These are phyloP conservation scores for Tachystola acroxantha DNA, from an alignment of 2,888 invertebrate genomes.

Conservation along the genomic window DNA sequence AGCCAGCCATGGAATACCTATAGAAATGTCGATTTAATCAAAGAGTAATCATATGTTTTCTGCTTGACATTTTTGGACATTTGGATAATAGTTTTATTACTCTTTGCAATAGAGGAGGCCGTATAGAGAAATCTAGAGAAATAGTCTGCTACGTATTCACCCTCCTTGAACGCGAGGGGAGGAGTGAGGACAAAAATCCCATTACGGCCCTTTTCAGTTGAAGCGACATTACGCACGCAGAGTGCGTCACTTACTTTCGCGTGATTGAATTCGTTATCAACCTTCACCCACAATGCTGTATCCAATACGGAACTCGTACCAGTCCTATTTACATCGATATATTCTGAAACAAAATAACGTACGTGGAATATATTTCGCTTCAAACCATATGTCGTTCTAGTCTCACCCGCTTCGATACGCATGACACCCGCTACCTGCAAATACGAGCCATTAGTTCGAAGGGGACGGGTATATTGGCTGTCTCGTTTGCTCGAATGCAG, in stretches of 20 bases:
- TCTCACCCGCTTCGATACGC: constrained; percentile 23
- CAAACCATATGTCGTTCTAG: constrained; percentile 33
- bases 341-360: constrained; percentile 48
- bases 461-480: constrained; percentile 16
- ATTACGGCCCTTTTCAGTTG: background rate
- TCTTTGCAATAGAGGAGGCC: too few relatives aligned
- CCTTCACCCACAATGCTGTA: constrained; percentile 30
- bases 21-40: too few relatives aligned
- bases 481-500: constrained; percentile 19
- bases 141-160: too few relatives aligned
- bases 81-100: background rate
- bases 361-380: constrained; percentile 35
- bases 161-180: background rate
- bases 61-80: too few relatives aligned
- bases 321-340: constrained; percentile 37
- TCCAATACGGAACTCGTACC: constrained; percentile 22
- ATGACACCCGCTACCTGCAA: constrained; percentile 28
- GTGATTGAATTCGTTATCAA: constrained; percentile 58
- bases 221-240: constrained; percentile 17
- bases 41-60: too few relatives aligned
- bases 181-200: constrained; percentile 25
- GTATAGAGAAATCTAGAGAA: too few relatives aligned
- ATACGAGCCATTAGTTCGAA: constrained; percentile 34
- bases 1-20: too few relatives aligned
- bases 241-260: constrained; percentile 29